These are phyloP conservation scores for Dermochelys coriacea DNA, from an alignment of 2,797 vertebrate genomes.

Conservation along the genomic window DNA sequence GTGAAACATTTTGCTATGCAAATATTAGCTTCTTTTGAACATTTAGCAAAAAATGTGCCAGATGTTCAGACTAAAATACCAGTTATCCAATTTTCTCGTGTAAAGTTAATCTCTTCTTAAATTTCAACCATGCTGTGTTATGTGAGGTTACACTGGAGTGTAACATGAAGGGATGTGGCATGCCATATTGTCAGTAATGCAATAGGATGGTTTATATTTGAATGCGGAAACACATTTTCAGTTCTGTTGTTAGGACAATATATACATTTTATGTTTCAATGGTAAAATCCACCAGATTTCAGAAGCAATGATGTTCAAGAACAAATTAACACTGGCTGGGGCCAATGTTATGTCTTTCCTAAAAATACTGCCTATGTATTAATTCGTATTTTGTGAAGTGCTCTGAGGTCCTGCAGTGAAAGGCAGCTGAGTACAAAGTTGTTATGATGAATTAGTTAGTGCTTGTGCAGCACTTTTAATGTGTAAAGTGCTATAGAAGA, in stretches of 20 bases:
- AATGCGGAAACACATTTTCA: conserved; percentile 18
- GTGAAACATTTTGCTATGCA: not conserved
- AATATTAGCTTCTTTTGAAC: not conserved
- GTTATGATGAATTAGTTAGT: conserved; percentile 68
- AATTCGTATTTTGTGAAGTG: conserved; percentile 60
- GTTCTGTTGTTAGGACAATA: conserved; percentile 44
- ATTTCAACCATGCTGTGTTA: conserved; percentile 73
- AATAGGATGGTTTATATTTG: conserved; percentile 26
- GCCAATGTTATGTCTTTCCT: conserved; percentile 44
- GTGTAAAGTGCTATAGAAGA: conserved; percentile 40
- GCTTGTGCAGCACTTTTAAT: not conserved
- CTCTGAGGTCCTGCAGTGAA: conserved; percentile 67
- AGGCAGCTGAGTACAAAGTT: conserved; percentile 12
- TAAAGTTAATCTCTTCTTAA: conserved; percentile 65
- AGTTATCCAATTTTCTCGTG: conserved; percentile 70
- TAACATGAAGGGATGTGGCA: not conserved
- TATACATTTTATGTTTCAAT: conserved; percentile 41
- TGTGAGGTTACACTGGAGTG: conserved; percentile 36
- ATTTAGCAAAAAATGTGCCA: conserved; percentile 65
- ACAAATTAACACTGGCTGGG: conserved; percentile 19
- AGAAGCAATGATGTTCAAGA: conserved; percentile 58
- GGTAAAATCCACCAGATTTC: conserved; percentile 37
- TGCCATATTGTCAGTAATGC: conserved; percentile 59
- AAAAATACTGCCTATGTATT: conserved; percentile 42
- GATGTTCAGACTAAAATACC: conserved; percentile 67